These are phyloP conservation scores for Manis pentadactyla DNA, from an alignment of 2,797 vertebrate genomes.

Conservation along the genomic window DNA sequence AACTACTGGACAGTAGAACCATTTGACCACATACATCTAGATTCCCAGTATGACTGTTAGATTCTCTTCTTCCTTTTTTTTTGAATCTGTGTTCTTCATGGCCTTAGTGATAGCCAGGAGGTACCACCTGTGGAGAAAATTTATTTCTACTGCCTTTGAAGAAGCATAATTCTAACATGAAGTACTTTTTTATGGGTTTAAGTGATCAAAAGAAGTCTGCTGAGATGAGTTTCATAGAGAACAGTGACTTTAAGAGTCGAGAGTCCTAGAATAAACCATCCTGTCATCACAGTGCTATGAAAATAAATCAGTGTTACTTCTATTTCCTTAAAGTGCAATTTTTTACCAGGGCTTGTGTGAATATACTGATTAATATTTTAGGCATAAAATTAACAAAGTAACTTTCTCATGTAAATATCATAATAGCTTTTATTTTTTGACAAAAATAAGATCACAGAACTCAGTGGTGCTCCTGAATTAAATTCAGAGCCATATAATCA, in stretches of 20 bases:
- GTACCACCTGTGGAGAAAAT: constrained; percentile 19
- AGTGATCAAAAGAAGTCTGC: constrained; percentile 53
- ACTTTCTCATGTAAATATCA: not conserved
- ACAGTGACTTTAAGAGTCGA: constrained; percentile 10
- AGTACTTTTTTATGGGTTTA: constrained; percentile 65
- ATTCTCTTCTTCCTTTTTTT: not conserved
- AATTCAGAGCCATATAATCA: not conserved
- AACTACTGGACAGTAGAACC: not conserved
- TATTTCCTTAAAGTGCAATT: not conserved
- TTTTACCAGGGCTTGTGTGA: not conserved
- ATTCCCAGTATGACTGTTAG: not conserved
- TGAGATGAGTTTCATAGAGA: constrained; percentile 47
- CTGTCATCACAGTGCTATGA: not conserved
- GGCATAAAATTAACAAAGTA: constrained; percentile 25
- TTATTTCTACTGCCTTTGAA: constrained; percentile 61
- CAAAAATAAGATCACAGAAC: not conserved
- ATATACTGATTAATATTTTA: constrained; percentile 14
- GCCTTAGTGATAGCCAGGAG: constrained; percentile 11
- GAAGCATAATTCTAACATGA: constrained; percentile 55
- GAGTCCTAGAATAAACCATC: not conserved
- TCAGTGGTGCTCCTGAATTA: not conserved
- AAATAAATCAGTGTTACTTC: constrained; percentile 1
- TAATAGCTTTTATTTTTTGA: constrained; percentile 41
- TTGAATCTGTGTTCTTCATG: not conserved
- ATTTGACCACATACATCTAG: constrained; percentile 14